These are phyloP conservation scores for Bibio marci DNA, from an alignment of 2,888 invertebrate species.

Conservation along the genomic window DNA sequence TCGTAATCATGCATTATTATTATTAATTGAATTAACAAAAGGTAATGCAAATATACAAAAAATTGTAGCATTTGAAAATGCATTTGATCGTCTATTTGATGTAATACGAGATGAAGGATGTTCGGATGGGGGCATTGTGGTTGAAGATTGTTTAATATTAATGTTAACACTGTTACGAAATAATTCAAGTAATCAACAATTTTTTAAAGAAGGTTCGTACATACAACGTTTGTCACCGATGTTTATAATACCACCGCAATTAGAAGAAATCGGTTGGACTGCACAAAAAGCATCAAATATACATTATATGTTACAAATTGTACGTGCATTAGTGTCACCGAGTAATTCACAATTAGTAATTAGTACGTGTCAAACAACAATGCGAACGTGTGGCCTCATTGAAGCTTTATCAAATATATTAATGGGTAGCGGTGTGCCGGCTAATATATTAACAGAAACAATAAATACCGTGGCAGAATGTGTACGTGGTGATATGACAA, in stretches of 20 bases:
- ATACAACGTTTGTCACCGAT: conserved; percentile 80
- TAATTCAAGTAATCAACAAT: conserved; percentile 94
- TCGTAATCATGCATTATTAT: conserved; percentile 79
- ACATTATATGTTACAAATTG: conserved; percentile 77
- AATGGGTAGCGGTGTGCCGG: conserved; percentile 93
- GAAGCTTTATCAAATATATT: conserved; percentile 73
- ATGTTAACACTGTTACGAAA: conserved; percentile 86
- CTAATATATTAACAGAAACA: conserved; percentile 89
- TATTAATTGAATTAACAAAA: conserved; percentile 78
- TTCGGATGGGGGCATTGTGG: conserved; percentile 91
- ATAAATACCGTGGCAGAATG: conserved; percentile 91
- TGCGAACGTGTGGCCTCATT: conserved; percentile 69
- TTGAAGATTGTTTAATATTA: conserved; percentile 89
- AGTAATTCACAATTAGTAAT: conserved; percentile 75
- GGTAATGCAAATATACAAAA: conserved; percentile 96
- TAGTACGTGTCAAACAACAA: conserved; percentile 69
- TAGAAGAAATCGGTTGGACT: conserved; percentile 67
- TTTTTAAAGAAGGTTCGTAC: conserved; percentile 95
- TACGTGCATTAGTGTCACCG: conserved; percentile 84
- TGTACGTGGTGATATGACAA: conserved; percentile 66
- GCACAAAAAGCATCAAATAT: conserved; percentile 90
- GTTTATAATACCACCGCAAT: conserved; percentile 59
- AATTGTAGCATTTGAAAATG: conserved; percentile 98
- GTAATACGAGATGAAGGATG: conserved; percentile 84
- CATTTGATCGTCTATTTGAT: conserved; percentile 87